These are phyloP conservation scores for Vesta saturnalis DNA, from an alignment of 2,888 invertebrate genomes.

Conservation along the genomic window DNA sequence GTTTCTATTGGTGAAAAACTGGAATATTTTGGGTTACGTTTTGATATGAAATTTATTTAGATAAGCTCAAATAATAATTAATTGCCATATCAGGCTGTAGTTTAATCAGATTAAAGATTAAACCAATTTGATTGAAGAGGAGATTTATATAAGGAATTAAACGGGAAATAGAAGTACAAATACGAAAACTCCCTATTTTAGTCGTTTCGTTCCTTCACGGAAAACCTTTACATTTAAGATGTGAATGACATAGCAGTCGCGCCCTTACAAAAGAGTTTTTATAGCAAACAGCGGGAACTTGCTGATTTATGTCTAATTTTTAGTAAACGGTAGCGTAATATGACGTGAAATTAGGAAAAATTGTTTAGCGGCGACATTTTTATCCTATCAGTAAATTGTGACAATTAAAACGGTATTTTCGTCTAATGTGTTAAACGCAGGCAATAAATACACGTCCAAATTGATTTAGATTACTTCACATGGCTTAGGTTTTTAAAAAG, in stretches of 20 bases:
- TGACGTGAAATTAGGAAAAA: no score
- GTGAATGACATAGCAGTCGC: constrained; percentile 7
- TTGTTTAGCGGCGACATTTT: no score
- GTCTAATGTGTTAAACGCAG: no score
- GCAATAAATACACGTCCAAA: no score
- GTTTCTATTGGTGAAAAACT: no score
- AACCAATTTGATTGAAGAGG: constrained; percentile 10
- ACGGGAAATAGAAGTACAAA: constrained; percentile 1
- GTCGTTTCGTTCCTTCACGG: neutral
- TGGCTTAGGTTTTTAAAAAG: no score
- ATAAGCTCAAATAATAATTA: neutral
- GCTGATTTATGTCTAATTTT: neutral
- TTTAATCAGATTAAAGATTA: constrained; percentile 13
- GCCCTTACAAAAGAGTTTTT: constrained; percentile 5
- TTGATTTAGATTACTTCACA: no score
- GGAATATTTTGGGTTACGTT: no score
- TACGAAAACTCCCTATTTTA: constrained; percentile 8
- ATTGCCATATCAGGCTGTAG: neutral
- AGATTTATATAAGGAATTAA: constrained; percentile 12
- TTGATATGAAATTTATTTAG: neutral
- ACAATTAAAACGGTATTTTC: no score
- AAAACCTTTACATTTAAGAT: constrained; percentile 13
- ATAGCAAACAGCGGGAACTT: neutral
- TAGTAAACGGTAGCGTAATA: neutral
- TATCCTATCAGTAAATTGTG: no score